phyloP scores from a whole-genome alignment of 1,140 invertebrate genomes.

The Sycophila sp. region DNA sequence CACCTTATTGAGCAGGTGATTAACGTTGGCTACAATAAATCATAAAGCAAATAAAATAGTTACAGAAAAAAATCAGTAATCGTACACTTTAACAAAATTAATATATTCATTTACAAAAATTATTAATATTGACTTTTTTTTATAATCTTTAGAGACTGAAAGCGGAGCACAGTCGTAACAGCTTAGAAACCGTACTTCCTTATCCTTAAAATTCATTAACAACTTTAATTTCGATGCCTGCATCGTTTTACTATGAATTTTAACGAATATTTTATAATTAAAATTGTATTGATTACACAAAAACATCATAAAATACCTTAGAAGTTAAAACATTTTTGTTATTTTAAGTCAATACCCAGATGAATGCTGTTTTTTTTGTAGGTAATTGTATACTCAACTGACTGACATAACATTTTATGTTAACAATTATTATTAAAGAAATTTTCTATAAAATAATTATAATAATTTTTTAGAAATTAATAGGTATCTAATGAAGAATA shows the following conservation, averaged over 20 bases:
- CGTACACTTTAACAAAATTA: neutral
- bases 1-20: neutral
- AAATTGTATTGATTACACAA: neutral
- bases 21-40: neutral
- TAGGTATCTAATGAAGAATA: neutral
- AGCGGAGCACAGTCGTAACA: neutral
- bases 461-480: neutral
- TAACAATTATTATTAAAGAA: neutral
- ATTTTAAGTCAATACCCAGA: neutral
- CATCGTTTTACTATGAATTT: conserved; percentile 18
- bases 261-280: neutral
- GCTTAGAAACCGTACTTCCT: conserved; percentile 12
- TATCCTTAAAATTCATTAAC: conserved; percentile 10
- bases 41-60: neutral
- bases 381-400: too few species aligned
- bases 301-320: neutral
- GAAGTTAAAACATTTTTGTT: neutral
- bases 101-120: conserved; percentile 12
- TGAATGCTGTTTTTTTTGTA: too few species aligned
- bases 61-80: neutral
- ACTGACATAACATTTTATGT: too few species aligned
- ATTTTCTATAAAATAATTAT: neutral
- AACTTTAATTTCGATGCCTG: conserved; percentile 32
- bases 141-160: neutral
- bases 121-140: neutral